phyloP scores from a whole-genome alignment of 2,888 invertebrate species.

The Xylocampa areola region DNA sequence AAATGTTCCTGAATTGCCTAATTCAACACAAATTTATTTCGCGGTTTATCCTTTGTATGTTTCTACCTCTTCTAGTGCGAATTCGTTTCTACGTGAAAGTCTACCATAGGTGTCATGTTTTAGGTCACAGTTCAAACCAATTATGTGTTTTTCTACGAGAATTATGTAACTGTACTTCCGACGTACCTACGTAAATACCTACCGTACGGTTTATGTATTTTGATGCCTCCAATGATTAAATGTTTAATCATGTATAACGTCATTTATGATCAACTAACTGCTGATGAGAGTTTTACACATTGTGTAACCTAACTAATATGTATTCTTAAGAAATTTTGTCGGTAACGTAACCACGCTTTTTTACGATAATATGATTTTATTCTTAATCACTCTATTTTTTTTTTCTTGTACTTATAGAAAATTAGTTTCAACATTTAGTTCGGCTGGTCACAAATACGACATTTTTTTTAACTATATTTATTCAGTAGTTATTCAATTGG shows the following conservation, averaged over 20 bases:
- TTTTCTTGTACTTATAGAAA: no score
- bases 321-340: no score
- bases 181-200: slow-evolving; percentile 16
- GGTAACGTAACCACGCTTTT: no score
- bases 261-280: slow-evolving; percentile 37
- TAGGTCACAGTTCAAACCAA: slow-evolving; percentile 66
- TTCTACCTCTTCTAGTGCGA: no score
- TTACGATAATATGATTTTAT: no score
- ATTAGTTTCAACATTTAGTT: no score
- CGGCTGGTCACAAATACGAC: no score
- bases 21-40: no score
- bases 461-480: neutral
- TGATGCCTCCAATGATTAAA: slow-evolving; percentile 31
- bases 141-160: slow-evolving; percentile 35
- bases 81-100: no score
- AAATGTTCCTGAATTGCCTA: no score
- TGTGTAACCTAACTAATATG: neutral
- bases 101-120: slow-evolving; percentile 45
- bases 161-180: slow-evolving; percentile 62
- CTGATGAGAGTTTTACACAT: slow-evolving; percentile 1
- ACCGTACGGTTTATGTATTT: slow-evolving; percentile 50
- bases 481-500: neutral
- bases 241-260: slow-evolving; percentile 30
- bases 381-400: no score
- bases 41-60: no score